Base-by-base conservation (phyloP, 2,888 invertebrate species). In the Epinotia bilunana region DNA sequence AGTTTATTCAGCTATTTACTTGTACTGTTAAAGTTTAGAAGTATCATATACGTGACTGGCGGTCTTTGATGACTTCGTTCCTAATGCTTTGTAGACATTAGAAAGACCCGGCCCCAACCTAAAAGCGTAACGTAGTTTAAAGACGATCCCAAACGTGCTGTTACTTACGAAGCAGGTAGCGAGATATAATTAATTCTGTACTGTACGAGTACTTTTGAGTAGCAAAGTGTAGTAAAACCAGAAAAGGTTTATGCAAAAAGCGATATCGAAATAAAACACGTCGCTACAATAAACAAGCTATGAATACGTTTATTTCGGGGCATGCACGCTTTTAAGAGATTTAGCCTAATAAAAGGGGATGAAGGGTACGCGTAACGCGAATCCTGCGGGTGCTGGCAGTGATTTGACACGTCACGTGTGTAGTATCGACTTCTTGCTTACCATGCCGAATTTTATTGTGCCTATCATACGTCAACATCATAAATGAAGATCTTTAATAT, bases 271-370 rank as follows among this genome's bases (percentile, higher is more conserved):
- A 75, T 75, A 75, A 74, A 75, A 72, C 75, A 72, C 72, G 75
- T 72, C 75, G 71, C 65, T 61, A 72, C 72, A 55, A 75, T 75
- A 75, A 75, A 75, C 71, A 75, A 72, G 65, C 71, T 72, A 67
- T 75, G 72, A 75, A 75, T 75, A 75, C 65, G 71, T 72, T 75
- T 72, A 75, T 72, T 72, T 75, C 61, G 62, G 49, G 62, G 46
- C 61, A 61, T 71, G 75, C 75, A 57, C 71, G 72, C 75, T 75
- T 75, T 75, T 75, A 75, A 75, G 57, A 75, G 71, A 72, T 75
- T 75, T 72, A 57, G 71, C 46, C 72, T 72, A 75, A 75, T 75
- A 75, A 75, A 75, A 75, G 33, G 72, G 75, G 62, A 71, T 67
- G 67, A 67, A 57, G 75, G 67, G 71, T 43, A 58, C 33, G 67